Evolutionary conservation across 2,888 invertebrate species (phyloP).

Genomic region (Steinernema carpocapsae): DNA sequence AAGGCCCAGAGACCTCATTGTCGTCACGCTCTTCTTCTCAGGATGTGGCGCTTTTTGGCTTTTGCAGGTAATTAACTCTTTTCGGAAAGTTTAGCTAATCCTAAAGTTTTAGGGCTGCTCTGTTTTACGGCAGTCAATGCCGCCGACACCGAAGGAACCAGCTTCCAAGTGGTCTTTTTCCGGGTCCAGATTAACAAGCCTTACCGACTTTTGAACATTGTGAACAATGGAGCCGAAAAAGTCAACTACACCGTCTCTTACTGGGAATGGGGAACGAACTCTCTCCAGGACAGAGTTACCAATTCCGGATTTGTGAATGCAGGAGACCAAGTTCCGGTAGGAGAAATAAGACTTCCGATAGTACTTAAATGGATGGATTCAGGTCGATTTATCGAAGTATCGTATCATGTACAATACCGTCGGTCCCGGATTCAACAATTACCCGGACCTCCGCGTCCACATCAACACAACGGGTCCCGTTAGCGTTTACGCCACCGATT

Average conservation of each 20-base stretch:
- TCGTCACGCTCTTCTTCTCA: too few species aligned
- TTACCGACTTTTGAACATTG: not conserved
- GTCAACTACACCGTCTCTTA: not conserved
- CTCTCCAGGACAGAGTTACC: too few species aligned
- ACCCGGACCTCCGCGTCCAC: slow-evolving; percentile 10
- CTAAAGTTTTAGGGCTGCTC: not conserved
- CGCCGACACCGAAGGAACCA: slow-evolving; percentile 3
- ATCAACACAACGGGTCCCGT: not conserved
- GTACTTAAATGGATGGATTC: too few species aligned
- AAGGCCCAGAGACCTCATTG: too few species aligned
- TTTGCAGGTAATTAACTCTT: too few species aligned
- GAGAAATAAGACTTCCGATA: not conserved
- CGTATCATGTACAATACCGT: not conserved
- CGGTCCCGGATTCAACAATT: slow-evolving; percentile 2
- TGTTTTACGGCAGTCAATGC: not conserved
- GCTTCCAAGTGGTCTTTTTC: not conserved
- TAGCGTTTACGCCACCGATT: not conserved
- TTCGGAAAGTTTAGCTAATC: not conserved
- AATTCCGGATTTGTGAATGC: not conserved
- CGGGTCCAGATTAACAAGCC: not conserved
- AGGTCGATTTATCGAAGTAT: not conserved
- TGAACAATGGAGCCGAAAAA: not conserved
- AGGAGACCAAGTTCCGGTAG: not conserved
- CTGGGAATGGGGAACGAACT: not conserved
- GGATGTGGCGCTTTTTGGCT: too few species aligned